phyloP scores from a whole-genome alignment of 2,113 vertebrate species.

The Pitta sordida region DNA sequence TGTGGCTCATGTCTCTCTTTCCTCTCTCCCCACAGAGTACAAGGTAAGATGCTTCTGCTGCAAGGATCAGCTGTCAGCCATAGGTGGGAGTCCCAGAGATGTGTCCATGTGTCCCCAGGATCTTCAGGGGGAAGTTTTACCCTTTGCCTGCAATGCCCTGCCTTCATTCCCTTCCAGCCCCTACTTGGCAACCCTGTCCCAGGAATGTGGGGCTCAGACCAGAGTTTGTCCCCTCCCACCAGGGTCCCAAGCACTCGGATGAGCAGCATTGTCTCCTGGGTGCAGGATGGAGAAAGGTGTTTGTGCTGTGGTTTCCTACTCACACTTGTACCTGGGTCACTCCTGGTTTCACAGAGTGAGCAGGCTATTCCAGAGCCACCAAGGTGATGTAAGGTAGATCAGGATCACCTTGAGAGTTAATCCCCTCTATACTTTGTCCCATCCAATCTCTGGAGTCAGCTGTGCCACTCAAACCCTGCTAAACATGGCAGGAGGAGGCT shows the following conservation, averaged over 20 bases:
- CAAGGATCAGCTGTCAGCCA: neutral
- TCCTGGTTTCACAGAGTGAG: neutral
- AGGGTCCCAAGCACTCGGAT: neutral
- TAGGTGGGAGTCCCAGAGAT: neutral
- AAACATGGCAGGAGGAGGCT: neutral
- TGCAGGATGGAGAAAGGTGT: neutral
- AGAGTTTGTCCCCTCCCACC: neutral
- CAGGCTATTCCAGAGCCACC: neutral
- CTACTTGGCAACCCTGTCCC: accelerated
- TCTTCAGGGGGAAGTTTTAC: neutral
- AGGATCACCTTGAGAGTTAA: neutral
- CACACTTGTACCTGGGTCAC: accelerated
- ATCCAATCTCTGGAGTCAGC: neutral
- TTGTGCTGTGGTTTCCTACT: neutral
- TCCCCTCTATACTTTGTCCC: neutral
- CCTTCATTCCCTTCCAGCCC: neutral
- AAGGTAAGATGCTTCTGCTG: conserved; percentile 78
- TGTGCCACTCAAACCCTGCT: neutral
- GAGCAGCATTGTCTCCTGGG: neutral
- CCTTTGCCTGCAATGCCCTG: neutral
- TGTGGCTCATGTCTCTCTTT: neutral
- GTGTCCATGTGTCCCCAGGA: neutral
- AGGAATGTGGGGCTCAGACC: accelerated
- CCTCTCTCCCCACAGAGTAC: conserved; percentile 82
- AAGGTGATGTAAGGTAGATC: neutral